Evolutionary conservation across 1,140 invertebrate species (phyloP), one percentile per base, ranked within the genome.

Genomic region (Papilio polytes): DNA sequence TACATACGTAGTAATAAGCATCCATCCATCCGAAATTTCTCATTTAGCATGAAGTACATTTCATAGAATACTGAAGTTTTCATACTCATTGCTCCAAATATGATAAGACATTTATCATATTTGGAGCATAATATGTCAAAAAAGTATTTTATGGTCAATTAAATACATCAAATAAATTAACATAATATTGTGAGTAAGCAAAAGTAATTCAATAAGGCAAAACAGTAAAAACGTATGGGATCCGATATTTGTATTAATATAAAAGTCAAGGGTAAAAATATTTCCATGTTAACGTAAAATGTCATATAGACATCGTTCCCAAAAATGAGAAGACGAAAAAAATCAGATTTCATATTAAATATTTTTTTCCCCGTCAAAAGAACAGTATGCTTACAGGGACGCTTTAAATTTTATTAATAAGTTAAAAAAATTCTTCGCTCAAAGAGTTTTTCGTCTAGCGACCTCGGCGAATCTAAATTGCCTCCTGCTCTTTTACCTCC

Each of bases 371-470:
- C 15, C 22, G 20, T 31, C 22, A 41, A 78, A 78, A 78, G 76
- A 63, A 78, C 77, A 76, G 74, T 76, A 20, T 53, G 56, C 77
- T 66, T 15, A 63, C 44, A 46, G 46, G 22, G 77, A 26, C 77
- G 59, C 31, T 59, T 78, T 78, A 78, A 78, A 78, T 78, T 78
- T 66, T 78, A 78, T 78, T 78, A 78, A 78, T 78, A 78, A 78
- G 77, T 63, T 63, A 36, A 59, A 59, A 59, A 59, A 78, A 66
- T 15, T 78, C 74, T 78, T 78, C 66, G 36, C 59, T 44, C 36
- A 48, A 59, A 78, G 77, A 78, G 77, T 78, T 78, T 78, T 78
- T 76, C 56, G 41, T 63, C 77, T 78, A 44, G 77, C 56, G 59
- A 66, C 56, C 31, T 59, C 77, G 77, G 36, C 36, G 59, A 78